Conservation (phyloP, 2,113 vertebrate species). For the Guaruba guarouba region DNA sequence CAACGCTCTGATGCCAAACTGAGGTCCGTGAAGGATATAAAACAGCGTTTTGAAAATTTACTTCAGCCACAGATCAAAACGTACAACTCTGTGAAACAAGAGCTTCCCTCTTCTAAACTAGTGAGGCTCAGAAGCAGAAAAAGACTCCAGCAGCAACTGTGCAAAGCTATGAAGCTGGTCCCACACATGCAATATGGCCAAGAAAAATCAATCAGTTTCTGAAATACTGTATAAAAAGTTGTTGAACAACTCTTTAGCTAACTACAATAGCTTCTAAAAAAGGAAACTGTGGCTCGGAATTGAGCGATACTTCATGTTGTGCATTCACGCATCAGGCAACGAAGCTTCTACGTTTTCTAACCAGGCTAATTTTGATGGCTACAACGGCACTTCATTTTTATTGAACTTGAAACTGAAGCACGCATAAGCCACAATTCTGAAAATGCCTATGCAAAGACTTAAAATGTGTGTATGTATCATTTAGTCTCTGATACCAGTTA, state of each 20-base stretch:
- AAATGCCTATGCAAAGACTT: constrained; percentile 24
- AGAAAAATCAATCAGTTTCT: constrained; percentile 28
- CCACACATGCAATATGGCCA: constrained; percentile 23
- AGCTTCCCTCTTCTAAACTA: constrained; percentile 22
- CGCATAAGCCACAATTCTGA: constrained; percentile 22
- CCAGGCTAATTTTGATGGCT: not conserved
- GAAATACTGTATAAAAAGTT: constrained; percentile 29
- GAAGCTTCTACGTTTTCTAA: constrained; percentile 4
- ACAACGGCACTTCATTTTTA: constrained; percentile 7
- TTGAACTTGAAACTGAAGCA: constrained; percentile 37
- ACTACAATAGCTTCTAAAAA: not conserved
- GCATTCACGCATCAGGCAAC: not conserved
- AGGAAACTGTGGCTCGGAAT: not conserved
- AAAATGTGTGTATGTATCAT: not conserved
- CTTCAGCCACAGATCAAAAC: constrained; percentile 42
- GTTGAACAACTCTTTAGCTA: not conserved
- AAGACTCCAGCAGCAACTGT: constrained; percentile 33
- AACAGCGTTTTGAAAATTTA: constrained; percentile 32
- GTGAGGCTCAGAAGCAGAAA: constrained; percentile 62
- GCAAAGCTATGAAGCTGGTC: constrained; percentile 36
- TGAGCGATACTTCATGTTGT: not conserved
- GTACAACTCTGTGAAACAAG: constrained; percentile 15
- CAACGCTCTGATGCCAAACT: constrained; percentile 48
- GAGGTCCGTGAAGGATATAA: constrained; percentile 37
- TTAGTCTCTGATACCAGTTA: not conserved